These are phyloP conservation scores for Lepilemur ruficaudatus DNA, from an alignment of 2,797 vertebrate species.

Conservation along the genomic window DNA sequence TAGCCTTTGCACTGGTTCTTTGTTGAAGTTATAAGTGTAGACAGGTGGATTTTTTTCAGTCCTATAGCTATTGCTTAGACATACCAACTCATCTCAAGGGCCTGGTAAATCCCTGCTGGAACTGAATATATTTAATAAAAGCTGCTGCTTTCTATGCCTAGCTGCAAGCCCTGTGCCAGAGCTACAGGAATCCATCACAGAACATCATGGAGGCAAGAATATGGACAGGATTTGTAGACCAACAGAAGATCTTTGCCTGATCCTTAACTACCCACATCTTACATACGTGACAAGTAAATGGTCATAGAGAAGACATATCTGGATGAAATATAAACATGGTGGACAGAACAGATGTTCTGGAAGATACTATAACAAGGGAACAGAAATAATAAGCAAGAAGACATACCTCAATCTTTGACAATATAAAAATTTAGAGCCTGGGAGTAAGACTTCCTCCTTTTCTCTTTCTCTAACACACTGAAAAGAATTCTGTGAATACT, in stretches of 20 bases:
- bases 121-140: neutral
- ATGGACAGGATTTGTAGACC: neutral
- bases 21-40: neutral
- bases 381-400: neutral
- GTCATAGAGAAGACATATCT: neutral
- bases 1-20: neutral
- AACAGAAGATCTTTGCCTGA: neutral
- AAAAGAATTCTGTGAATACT: neutral
- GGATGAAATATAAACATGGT: slow-evolving; percentile 2
- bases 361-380: neutral
- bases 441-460: neutral
- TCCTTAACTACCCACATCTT: slow-evolving; percentile 38
- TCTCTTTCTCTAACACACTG: neutral
- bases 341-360: slow-evolving; percentile 1
- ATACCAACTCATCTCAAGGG: neutral
- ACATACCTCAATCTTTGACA: neutral
- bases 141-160: neutral
- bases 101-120: neutral
- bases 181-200: neutral
- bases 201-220: neutral
- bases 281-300: neutral
- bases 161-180: neutral
- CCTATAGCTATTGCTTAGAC: neutral
- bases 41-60: neutral
- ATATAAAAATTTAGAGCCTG: neutral